Evolutionary conservation across 2,113 vertebrate species (phyloP).

Genomic region (Martes martes): DNA sequence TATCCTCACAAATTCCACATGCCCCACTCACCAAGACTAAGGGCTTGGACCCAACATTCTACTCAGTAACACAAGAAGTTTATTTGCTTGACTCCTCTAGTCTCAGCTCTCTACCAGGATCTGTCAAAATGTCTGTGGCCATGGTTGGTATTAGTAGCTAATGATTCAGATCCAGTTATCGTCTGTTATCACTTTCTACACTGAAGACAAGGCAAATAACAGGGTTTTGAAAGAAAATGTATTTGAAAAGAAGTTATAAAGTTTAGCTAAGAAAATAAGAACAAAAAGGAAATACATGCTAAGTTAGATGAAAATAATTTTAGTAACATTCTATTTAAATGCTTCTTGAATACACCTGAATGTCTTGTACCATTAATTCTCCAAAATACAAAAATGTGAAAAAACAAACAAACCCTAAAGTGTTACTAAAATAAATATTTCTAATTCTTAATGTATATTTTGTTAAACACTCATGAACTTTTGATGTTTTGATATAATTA

Average conservation of each 20-base stretch:
- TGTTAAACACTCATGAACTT: constrained; percentile 15
- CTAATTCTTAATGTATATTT: constrained; percentile 22
- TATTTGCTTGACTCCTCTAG: not conserved
- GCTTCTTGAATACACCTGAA: constrained; percentile 9
- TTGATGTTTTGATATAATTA: constrained; percentile 32
- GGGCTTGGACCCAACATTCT: not conserved
- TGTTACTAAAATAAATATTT: not conserved
- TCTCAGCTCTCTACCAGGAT: not conserved
- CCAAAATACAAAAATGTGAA: constrained; percentile 1
- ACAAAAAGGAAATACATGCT: not conserved
- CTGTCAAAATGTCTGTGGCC: not conserved
- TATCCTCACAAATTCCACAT: not conserved
- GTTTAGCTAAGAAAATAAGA: not conserved
- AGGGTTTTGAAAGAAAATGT: not conserved
- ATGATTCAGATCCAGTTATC: not conserved
- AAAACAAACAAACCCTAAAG: not conserved
- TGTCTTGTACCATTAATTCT: not conserved
- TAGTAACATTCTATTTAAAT: not conserved
- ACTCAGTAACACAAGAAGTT: not conserved
- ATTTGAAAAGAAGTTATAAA: constrained; percentile 37
- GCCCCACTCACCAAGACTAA: not conserved
- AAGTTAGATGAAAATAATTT: not conserved
- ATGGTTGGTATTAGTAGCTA: not conserved
- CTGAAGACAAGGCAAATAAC: not conserved
- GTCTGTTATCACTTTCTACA: not conserved